Conservation (phyloP, 2,113 vertebrate genomes). For the Clinocottus analis region DNA sequence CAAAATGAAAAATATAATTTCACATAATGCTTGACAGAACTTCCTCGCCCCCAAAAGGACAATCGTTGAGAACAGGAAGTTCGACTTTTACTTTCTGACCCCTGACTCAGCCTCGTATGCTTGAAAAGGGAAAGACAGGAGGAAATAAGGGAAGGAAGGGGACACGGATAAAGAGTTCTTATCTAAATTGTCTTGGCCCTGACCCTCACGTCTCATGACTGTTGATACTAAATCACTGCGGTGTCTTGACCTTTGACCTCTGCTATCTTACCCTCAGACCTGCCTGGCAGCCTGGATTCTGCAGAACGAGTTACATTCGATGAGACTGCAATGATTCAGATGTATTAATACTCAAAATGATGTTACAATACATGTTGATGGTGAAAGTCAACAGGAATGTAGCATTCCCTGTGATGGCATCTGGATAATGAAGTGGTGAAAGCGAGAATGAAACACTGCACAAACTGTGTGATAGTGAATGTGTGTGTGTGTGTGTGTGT, state of each 20-base stretch:
- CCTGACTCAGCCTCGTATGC: slow-evolving; percentile 50
- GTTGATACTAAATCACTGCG: slow-evolving; percentile 68
- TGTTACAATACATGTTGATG: neutral
- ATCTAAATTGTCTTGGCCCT: slow-evolving; percentile 83
- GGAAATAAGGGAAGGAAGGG: slow-evolving; percentile 65
- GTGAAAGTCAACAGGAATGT: neutral
- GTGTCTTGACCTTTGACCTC: slow-evolving; percentile 60
- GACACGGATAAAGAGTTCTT: slow-evolving; percentile 69
- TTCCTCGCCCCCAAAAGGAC: slow-evolving; percentile 1
- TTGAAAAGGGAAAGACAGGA: slow-evolving; percentile 50
- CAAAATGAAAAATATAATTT: too few species aligned
- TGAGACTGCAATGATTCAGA: slow-evolving; percentile 7
- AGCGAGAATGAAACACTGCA: slow-evolving; percentile 32
- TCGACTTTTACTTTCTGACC: slow-evolving; percentile 57
- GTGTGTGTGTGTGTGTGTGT: slow-evolving; percentile 26
- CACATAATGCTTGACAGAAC: neutral
- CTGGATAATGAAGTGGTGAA: slow-evolving; percentile 17
- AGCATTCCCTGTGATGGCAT: slow-evolving; percentile 11
- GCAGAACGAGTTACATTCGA: slow-evolving; percentile 18
- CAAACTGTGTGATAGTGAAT: slow-evolving; percentile 24
- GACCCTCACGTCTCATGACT: slow-evolving; percentile 69
- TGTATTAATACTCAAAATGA: neutral
- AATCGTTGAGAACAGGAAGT: slow-evolving; percentile 50
- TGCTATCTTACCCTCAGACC: slow-evolving; percentile 47
- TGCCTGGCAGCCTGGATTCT: slow-evolving; percentile 25